Evolutionary conservation across 1,140 invertebrate species (phyloP), one percentile per base, ranked within the genome.

Genomic region (Diabrotica undecimpunctata): DNA sequence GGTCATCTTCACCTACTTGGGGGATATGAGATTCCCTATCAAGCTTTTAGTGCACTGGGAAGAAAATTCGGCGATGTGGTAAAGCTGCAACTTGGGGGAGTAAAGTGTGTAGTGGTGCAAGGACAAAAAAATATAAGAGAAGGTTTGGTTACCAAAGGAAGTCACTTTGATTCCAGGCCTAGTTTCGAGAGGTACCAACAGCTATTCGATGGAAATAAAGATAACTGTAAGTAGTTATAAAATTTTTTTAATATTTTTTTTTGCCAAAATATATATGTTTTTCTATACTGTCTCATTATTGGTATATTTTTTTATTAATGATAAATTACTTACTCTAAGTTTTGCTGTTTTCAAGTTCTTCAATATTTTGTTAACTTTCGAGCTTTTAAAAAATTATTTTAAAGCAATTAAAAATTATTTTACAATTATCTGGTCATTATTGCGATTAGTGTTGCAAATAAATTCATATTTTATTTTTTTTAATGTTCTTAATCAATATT

Each of bases 151-250:
- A 77, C 76, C 14, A 87, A 88, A 68, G 83, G 84, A 11, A 77
- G 82, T 9, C 81, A 85, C 56, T 90, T 90, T 68, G 86, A 88
- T 68, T 83, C 84, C 41, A 75, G 89, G 51, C 88, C 88, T 0
- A 83, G 87, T 73, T 89, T 90, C 69, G 64, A 76, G 13, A 76
- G 89, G 70, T 88, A 87, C 73, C 79, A 85, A 62, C 75, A 84
- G 14, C 81, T 90, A 5, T 90, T 90, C 76, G 79, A 81, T 54
- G 86, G 86, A 13, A 80, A 88, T 73, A 86, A 85, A 71, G 82
- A 89, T 65, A 88, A 89, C 71, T 89, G 88, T 90, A 82, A 89
- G 88, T 84, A 74, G 63, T 52, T 13, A 39, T 1, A 65, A 62
- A 54, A 25, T 25, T 25, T 25, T 4, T 4, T 25, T 25, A 25